Evolutionary conservation across 2,797 vertebrate genomes (phyloP).

Genomic region (Falco concolor): DNA sequence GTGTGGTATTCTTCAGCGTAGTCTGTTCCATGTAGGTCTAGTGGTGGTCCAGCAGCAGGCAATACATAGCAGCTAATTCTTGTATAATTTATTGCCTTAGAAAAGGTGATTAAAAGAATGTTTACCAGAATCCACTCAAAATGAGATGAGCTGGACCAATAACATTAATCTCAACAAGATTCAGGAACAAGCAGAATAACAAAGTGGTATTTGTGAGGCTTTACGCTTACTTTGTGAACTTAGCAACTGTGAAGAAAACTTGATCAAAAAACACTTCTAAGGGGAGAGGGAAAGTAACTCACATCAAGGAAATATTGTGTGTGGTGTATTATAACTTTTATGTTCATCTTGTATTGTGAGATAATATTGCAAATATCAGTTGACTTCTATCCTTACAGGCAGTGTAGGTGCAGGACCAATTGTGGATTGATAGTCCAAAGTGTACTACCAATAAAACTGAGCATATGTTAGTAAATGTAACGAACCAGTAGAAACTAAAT

Average conservation of each 20-base stretch:
- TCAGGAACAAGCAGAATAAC: not conserved
- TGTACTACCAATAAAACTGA: not conserved
- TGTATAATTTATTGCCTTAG: not conserved
- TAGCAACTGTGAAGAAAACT: not conserved
- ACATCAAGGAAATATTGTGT: not conserved
- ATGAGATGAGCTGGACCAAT: not conserved
- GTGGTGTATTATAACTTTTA: not conserved
- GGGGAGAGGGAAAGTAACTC: not conserved
- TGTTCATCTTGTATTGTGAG: not conserved
- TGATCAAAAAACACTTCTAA: not conserved
- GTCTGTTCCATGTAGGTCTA: not conserved
- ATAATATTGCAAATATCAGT: not conserved
- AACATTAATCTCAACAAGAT: not conserved
- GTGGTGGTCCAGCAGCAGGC: not conserved
- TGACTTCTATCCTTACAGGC: not conserved
- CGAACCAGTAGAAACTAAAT: not conserved
- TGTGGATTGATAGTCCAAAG: not conserved
- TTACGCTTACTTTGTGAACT: not conserved
- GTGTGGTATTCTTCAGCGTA: accelerated
- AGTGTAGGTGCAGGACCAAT: not conserved
- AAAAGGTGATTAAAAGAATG: not conserved
- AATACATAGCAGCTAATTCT: not conserved
- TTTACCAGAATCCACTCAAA: not conserved
- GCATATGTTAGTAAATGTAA: not conserved
- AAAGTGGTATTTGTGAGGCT: not conserved